Percentiles rank a stretch among this genome's conserved stretches.
These are phyloP conservation scores for Bruchidius siliquastri DNA, from an alignment of 2,888 invertebrate species.

Conservation along the genomic window DNA sequence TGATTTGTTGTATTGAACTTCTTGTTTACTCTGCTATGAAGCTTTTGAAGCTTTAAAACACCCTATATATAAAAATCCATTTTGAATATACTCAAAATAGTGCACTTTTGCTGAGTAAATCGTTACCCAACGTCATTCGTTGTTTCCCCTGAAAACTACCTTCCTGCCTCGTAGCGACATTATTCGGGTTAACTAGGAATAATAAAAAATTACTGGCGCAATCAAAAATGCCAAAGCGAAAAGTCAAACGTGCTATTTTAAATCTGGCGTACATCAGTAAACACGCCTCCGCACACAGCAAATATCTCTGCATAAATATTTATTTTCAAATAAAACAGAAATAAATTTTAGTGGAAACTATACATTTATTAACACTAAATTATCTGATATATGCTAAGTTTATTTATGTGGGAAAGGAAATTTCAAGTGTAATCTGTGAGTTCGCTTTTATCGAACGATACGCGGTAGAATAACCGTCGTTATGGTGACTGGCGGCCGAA, in stretches of 20 bases:
- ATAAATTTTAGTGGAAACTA: neutral
- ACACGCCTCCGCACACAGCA: constrained; percentile 7
- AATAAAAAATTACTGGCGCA: neutral
- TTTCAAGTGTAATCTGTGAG: constrained; percentile 28
- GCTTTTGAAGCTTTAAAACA: no score
- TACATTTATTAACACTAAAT: constrained; percentile 15
- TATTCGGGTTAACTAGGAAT: no score
- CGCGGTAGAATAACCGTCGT: neutral
- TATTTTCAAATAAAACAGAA: neutral
- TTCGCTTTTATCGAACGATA: constrained; percentile 26
- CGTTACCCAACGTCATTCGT: no score
- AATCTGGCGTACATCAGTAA: constrained; percentile 1
- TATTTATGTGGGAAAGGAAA: constrained; percentile 19
- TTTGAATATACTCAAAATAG: no score
- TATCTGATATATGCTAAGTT: constrained; percentile 16
- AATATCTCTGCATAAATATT: neutral
- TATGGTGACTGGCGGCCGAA: neutral
- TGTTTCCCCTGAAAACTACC: no score
- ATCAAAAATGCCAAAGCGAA: constrained; percentile 5
- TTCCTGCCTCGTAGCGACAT: no score
- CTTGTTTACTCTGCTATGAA: no score
- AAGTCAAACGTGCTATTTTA: constrained; percentile 6
- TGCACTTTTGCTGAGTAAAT: no score
- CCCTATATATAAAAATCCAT: no score
- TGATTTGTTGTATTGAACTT: no score